A percentile compares a stretch with the other conserved stretches of the same genome.
These are phyloP conservation scores for Aphyosemion australe DNA, from an alignment of 2,113 vertebrate species.

Conservation along the genomic window DNA sequence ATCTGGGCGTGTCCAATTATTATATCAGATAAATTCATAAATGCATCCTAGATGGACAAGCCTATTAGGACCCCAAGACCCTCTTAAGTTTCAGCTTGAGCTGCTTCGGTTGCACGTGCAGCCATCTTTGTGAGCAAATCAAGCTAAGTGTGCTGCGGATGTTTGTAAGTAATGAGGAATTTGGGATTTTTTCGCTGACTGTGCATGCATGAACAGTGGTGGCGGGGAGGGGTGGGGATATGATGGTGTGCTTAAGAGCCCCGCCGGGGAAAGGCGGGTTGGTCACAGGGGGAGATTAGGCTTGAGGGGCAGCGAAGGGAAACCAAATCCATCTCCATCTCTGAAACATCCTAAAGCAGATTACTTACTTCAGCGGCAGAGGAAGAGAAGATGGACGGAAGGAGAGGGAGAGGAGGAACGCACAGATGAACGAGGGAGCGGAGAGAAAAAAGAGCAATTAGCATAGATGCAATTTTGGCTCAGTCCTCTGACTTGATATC, in stretches of 20 bases:
- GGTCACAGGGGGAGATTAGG: slow-evolving; percentile 75
- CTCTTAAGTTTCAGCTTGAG: slow-evolving; percentile 14
- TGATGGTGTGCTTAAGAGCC: slow-evolving; percentile 72
- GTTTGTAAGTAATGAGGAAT: slow-evolving; percentile 78
- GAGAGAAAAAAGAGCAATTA: slow-evolving; percentile 69
- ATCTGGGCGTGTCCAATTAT: too few relatives aligned
- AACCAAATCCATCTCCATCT: slow-evolving; percentile 80
- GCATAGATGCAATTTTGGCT: slow-evolving; percentile 76
- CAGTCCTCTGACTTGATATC: slow-evolving; percentile 76
- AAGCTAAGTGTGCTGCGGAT: slow-evolving; percentile 75
- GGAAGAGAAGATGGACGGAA: slow-evolving; percentile 22
- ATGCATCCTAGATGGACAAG: background rate
- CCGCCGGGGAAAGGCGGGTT: slow-evolving; percentile 48
- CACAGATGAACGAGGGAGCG: slow-evolving; percentile 37
- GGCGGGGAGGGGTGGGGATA: slow-evolving; percentile 11
- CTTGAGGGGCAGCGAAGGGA: slow-evolving; percentile 69
- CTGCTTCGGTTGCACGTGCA: slow-evolving; percentile 39
- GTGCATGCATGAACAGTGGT: slow-evolving; percentile 36
- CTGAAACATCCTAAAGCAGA: slow-evolving; percentile 80
- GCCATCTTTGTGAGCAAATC: slow-evolving; percentile 63
- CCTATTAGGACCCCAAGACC: background rate
- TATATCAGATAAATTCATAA: too few relatives aligned
- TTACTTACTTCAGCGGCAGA: slow-evolving; percentile 71
- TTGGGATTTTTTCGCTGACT: slow-evolving; percentile 74
- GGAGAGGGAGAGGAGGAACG: background rate